Base-by-base conservation (phyloP, 1,140 invertebrate species). In the Wasmannia auropunctata region DNA sequence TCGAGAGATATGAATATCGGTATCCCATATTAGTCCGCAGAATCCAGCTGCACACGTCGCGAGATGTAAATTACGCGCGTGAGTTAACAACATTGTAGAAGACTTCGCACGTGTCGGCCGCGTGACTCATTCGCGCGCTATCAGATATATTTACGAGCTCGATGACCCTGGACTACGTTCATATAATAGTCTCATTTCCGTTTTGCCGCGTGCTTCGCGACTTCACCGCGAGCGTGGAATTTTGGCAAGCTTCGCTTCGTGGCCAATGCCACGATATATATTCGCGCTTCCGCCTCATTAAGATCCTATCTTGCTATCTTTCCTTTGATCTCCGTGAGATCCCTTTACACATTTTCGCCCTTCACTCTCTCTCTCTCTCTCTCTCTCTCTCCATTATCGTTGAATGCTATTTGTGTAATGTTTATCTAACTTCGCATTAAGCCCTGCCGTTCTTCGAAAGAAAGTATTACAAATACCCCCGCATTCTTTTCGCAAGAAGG, bases 81-180 rank as follows among this genome's bases (percentile, higher is more conserved):
- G 46, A 63, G 31, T 62, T 58, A 46, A 63, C 19, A 37, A 60
- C 74, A 34, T n/a, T n/a, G 56, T 25, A 74, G 70, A 86, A 54
- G 54, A 67, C 60, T 54, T n/a, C 11, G 46, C 85, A 40, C 56
- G 43, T 22, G 37, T 56, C 74, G 46, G n/a, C n/a, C 75, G 60
- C 74, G 80, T 90, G 86, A 90, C 74, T 89, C 90, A 89, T 86
- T 67, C 49, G 75, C 16, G 40, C 49, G 49, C 49, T 90, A 90
- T 90, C 85, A 86, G 58, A 25, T 25, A 10, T 37, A 62, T 87
- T 69, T 69, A 63, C 70, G 77, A 87, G 79, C 87, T 40, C 56
- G 74, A 46, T 70, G 75, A 75, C 86, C 86, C 80, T 86, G 88
- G 51, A n/a, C n/a, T 40, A 14, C 7, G 16, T 56, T 56, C 22